A percentile compares a stretch with the other conserved stretches of the same genome.
Conservation (phyloP, 2,797 vertebrate species). For the Pitangus sulphuratus region DNA sequence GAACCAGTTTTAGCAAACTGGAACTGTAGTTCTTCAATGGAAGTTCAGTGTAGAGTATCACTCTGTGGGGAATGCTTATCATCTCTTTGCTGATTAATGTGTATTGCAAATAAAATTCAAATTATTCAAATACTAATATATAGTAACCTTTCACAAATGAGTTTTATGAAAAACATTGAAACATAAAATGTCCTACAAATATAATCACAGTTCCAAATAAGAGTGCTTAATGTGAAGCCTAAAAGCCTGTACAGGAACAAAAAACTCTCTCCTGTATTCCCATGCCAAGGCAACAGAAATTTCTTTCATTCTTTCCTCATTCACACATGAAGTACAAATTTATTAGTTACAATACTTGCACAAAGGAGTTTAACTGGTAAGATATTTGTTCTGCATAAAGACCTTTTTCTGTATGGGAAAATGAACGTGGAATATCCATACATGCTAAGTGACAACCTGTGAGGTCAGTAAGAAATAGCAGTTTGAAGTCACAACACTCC, state of each 20-base stretch:
- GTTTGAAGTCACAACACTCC: background rate
- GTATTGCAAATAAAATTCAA: background rate
- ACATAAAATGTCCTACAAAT: slow-evolving; percentile 17
- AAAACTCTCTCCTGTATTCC: slow-evolving; percentile 18
- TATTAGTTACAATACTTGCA: slow-evolving; percentile 52
- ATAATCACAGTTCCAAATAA: slow-evolving; percentile 6
- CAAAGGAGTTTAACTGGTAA: slow-evolving; percentile 41
- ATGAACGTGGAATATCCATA: background rate
- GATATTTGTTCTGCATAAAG: slow-evolving; percentile 17
- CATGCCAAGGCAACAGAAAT: background rate
- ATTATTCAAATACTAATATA: background rate
- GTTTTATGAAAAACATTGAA: slow-evolving; percentile 45
- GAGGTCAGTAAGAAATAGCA: slow-evolving; percentile 10
- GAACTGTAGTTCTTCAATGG: background rate
- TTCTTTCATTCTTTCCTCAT: slow-evolving; percentile 27
- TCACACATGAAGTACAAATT: slow-evolving; percentile 42
- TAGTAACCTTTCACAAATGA: background rate
- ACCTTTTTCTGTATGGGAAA: slow-evolving; percentile 31
- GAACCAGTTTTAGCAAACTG: background rate
- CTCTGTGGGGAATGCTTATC: background rate
- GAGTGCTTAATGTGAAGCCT: slow-evolving; percentile 1
- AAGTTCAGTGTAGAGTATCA: background rate
- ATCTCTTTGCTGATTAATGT: background rate
- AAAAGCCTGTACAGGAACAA: background rate
- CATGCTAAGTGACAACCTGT: background rate